phyloP scores from a whole-genome alignment of 2,797 vertebrate genomes.

The Coracias cyanogaster region DNA sequence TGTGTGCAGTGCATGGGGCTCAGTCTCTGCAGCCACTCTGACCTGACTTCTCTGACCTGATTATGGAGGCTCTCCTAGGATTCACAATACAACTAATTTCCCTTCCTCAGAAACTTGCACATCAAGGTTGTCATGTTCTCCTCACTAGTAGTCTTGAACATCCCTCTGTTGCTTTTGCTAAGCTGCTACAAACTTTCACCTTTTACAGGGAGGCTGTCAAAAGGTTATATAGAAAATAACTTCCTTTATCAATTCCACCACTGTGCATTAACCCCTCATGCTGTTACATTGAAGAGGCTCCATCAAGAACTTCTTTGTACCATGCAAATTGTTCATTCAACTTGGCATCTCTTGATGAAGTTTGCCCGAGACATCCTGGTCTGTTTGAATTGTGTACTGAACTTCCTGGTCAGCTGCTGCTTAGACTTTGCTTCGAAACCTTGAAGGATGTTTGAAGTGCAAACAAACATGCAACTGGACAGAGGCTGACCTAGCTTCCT shows the following conservation, averaged over 20 bases:
- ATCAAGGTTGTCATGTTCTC: not conserved
- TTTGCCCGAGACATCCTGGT: not conserved
- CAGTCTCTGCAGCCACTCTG: not conserved
- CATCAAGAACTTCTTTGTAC: constrained; percentile 10
- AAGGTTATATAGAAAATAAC: constrained; percentile 8
- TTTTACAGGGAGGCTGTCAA: constrained; percentile 22
- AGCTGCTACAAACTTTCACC: not conserved
- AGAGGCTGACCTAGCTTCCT: not conserved
- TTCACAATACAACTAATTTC: not conserved
- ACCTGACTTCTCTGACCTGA: not conserved
- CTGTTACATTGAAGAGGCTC: not conserved
- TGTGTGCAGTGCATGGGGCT: not conserved
- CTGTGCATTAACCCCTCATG: constrained; percentile 11
- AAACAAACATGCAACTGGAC: not conserved
- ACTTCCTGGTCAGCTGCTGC: not conserved
- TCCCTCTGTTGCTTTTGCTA: constrained; percentile 12
- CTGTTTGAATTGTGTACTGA: not conserved
- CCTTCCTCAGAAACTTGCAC: not conserved
- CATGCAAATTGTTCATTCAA: not conserved
- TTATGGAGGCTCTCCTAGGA: not conserved
- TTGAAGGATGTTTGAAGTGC: not conserved
- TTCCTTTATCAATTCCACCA: not conserved
- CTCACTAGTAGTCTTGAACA: not conserved
- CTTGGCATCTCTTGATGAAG: not conserved
- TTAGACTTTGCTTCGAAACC: not conserved